Base-by-base conservation (phyloP, 2,888 invertebrate genomes). In the Gisinianus flammeolus region DNA sequence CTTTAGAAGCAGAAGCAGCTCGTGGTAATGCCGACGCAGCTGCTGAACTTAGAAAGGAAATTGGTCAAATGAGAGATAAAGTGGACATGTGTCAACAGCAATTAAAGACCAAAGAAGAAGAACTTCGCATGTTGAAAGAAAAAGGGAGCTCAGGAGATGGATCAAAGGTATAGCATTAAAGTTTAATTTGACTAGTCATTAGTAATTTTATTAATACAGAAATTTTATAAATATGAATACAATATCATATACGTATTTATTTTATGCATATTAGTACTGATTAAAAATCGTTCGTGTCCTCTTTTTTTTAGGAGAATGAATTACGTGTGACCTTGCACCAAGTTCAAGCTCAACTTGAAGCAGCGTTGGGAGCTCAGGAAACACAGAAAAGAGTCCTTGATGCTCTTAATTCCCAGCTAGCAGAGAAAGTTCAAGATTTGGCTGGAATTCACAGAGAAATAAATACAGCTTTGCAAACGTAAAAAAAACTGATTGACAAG, bases 61-160 rank as follows among this genome's bases (percentile, higher is more conserved):
- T 92, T 80, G 91, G 91, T 84, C 89, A 91, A 26, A 88, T 96
- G 76, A 90, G 95, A 85, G 91, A 93, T 86, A 92, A 94, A 86
- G 93, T 94, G 31, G 95, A 95, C 85, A 92, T 93, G 85, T 88
- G 95, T 79, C 94, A 95, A 86, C 90, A 91, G 22, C 95, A 96
- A 86, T 87, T 95, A 73, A 92, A 93, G 86, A 91, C 91, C 86
- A 94, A 94, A 88, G 95, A 94, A 86, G 92, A 93, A 80, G 96
- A 96, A 88, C 88, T 94, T 77, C 92, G 91, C 86, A 88, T 90
- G 83, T 84, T 91, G 85, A 86, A 83, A 70, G 84, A 85, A 68
- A 82, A 85, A 77, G 76, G 81, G 26, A 73, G 19, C 79, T 81
- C 24, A 24, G 79, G 56, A 35, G 79, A 71, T 58, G 73, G 24